A percentile compares a stretch with the other conserved stretches of the same genome.
Evolutionary conservation across 2,797 vertebrate species (phyloP).

Genomic region (Danio kyathit): DNA sequence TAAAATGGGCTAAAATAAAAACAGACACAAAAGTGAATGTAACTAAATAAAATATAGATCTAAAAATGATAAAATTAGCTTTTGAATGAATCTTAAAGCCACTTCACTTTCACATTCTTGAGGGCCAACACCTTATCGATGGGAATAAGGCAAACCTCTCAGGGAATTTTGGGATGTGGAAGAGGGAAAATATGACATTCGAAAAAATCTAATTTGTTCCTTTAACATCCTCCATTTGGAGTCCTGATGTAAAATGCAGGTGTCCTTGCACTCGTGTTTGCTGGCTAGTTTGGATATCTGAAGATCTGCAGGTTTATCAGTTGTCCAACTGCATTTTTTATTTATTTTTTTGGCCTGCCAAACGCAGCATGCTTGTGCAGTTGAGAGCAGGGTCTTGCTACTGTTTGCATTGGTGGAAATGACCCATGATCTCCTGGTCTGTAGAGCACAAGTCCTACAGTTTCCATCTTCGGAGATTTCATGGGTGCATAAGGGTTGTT

Average conservation of each 20-base stretch:
- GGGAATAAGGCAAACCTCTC: conserved; percentile 1
- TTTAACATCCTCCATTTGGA: conserved; percentile 16
- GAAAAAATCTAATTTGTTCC: conserved; percentile 7
- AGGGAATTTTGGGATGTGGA: conserved; percentile 33
- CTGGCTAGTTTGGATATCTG: conserved; percentile 32
- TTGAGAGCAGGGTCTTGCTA: conserved; percentile 16
- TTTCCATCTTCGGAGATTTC: conserved; percentile 58
- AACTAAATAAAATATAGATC: conserved; percentile 49
- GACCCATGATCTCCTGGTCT: not conserved
- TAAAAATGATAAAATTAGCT: conserved; percentile 52
- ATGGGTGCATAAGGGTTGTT: not conserved
- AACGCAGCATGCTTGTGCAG: conserved; percentile 71
- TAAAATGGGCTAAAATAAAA: conserved; percentile 61
- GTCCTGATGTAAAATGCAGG: not conserved
- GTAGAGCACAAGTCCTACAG: conserved; percentile 58
- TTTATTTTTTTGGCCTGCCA: not conserved
- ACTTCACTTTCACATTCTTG: conserved; percentile 74
- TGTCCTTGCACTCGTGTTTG: not conserved
- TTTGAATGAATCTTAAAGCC: conserved; percentile 56
- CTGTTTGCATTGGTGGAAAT: not conserved
- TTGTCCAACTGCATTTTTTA: not conserved
- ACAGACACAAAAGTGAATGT: conserved; percentile 32
- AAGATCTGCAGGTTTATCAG: conserved; percentile 12
- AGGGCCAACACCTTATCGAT: conserved; percentile 50
- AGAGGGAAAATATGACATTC: conserved; percentile 12